Percentiles rank a stretch among this genome's conserved stretches.
Evolutionary conservation across 2,113 vertebrate species (phyloP).

Genomic region (Gallinago paraguaiae): DNA sequence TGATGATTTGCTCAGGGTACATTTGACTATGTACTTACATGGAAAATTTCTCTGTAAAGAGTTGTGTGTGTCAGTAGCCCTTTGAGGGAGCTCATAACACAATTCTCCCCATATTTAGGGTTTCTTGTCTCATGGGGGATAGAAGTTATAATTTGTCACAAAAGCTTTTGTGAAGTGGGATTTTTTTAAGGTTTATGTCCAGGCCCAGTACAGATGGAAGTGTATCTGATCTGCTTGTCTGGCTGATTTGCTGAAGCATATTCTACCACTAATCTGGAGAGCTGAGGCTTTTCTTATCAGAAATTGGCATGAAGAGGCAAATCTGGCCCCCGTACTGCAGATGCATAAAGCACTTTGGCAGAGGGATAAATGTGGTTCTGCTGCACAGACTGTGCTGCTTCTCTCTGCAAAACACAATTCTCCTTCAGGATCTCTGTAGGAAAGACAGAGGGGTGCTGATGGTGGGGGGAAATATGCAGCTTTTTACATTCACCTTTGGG

Average conservation of each 20-base stretch:
- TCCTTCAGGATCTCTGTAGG: not conserved
- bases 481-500: not conserved
- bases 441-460: not conserved
- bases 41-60: not conserved
- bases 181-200: not conserved
- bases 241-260: not conserved
- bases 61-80: not conserved
- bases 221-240: not conserved
- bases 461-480: not conserved
- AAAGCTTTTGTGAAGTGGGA: not conserved
- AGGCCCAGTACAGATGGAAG: not conserved
- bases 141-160: not conserved
- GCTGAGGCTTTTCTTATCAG: slow-evolving; percentile 15
- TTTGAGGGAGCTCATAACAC: not conserved
- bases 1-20: not conserved
- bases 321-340: not conserved
- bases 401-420: not conserved
- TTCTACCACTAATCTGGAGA: slow-evolving; percentile 18
- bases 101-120: not conserved
- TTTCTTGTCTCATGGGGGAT: not conserved
- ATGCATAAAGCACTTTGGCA: slow-evolving; percentile 13
- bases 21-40: not conserved
- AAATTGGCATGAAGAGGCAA: slow-evolving; percentile 20
- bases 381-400: not conserved
- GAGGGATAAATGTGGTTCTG: slow-evolving; percentile 4